These are phyloP conservation scores for Emydoidea blandingii DNA, from an alignment of 2,797 vertebrate species.

Conservation along the genomic window DNA sequence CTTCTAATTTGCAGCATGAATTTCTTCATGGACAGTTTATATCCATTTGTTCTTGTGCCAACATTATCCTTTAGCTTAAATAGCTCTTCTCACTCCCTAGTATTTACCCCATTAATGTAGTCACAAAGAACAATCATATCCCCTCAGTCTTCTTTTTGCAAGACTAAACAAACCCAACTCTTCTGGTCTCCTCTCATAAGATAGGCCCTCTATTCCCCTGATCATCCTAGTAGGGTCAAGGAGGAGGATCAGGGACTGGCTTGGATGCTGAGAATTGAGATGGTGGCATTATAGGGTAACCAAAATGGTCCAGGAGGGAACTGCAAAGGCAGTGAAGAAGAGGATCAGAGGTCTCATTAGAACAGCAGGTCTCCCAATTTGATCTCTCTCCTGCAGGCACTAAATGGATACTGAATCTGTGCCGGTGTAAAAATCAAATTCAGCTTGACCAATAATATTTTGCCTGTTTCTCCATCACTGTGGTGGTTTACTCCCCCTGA, in stretches of 20 bases:
- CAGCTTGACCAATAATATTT: background rate
- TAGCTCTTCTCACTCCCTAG: background rate
- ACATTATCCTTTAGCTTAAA: background rate
- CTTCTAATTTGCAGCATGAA: background rate
- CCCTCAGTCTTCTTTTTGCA: background rate
- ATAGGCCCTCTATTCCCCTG: background rate
- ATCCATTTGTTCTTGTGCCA: background rate
- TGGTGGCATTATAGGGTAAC: background rate
- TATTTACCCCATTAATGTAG: background rate
- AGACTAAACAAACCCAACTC: background rate
- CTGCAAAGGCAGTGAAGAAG: background rate
- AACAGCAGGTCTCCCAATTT: background rate
- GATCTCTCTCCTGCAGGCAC: background rate
- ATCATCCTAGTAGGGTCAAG: background rate
- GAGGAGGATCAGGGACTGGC: background rate
- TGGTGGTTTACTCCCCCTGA: background rate
- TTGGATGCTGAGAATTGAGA: background rate
- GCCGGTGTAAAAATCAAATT: background rate
- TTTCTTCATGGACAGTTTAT: background rate
- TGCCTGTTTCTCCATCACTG: background rate
- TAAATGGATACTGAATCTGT: background rate
- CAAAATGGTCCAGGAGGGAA: background rate
- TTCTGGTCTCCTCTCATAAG: background rate
- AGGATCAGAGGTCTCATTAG: background rate
- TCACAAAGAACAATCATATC: background rate